phyloP scores from a whole-genome alignment of 2,113 vertebrate genomes.

The Ciconia stormi region DNA sequence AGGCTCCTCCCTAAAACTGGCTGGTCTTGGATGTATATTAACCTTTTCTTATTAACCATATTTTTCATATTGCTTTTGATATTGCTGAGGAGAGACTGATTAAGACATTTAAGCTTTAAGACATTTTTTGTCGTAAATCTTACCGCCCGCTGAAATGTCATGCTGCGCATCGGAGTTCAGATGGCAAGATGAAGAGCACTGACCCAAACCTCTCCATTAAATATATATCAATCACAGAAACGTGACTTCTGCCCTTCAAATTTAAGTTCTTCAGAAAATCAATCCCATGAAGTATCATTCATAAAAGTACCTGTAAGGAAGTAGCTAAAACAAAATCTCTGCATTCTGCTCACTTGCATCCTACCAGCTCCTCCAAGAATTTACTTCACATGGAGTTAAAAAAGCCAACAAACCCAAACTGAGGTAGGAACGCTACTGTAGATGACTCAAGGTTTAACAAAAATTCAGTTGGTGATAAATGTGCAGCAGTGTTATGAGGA shows the following conservation, averaged over 20 bases:
- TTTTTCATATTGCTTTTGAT: not conserved
- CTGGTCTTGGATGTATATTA: not conserved
- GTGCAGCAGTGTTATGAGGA: not conserved
- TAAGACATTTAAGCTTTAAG: not conserved
- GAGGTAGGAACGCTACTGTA: fast-evolving
- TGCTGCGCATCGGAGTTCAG: not conserved
- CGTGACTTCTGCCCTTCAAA: not conserved
- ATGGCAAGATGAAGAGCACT: not conserved
- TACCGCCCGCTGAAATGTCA: not conserved
- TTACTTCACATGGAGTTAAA: not conserved
- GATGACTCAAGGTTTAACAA: not conserved
- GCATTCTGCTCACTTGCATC: not conserved
- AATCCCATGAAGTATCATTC: not conserved
- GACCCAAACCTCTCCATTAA: not conserved
- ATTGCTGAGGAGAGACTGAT: not conserved
- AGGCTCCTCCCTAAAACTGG: not conserved
- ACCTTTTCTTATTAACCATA: not conserved
- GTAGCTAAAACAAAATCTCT: not conserved
- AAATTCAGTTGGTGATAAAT: not conserved
- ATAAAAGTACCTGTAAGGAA: not conserved
- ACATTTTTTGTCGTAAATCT: not conserved
- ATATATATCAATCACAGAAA: not conserved
- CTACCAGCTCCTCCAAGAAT: not conserved
- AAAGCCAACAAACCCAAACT: not conserved
- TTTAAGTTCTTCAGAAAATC: not conserved